phyloP scores from a whole-genome alignment of 2,888 invertebrate species.

The Pachycephus smyrnensis region DNA sequence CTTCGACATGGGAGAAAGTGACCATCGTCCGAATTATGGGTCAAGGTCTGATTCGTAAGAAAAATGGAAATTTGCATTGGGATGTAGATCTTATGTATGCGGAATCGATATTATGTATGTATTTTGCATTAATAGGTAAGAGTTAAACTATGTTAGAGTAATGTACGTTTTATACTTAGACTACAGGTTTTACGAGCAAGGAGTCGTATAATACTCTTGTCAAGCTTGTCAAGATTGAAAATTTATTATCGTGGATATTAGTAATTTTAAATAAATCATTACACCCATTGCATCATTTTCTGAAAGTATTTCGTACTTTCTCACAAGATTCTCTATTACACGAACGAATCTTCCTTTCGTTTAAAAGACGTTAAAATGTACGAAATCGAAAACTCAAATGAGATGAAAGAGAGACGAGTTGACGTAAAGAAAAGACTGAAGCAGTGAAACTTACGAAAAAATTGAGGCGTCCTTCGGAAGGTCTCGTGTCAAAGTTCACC shows the following conservation, averaged over 20 bases:
- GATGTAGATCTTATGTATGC: conserved; percentile 1
- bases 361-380: too few species aligned
- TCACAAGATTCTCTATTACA: not conserved
- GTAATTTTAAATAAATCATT: not conserved
- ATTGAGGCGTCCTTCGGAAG: not conserved
- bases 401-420: not conserved
- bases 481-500: not conserved
- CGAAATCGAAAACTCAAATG: not conserved
- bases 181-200: not conserved
- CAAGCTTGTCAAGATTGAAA: too few species aligned
- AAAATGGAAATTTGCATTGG: conserved; percentile 25
- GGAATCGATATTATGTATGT: not conserved
- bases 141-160: not conserved
- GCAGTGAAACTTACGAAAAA: not conserved
- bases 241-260: not conserved
- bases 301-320: not conserved
- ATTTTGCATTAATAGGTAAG: not conserved
- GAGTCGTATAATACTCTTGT: too few species aligned
- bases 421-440: not conserved
- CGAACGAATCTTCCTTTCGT: not conserved
- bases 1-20: conserved; percentile 46
- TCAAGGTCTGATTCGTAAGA: conserved; percentile 48
- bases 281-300: not conserved
- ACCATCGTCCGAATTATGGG: conserved; percentile 48
- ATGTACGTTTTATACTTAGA: not conserved